Conservation (phyloP, 2,888 invertebrate genomes). For the Salticus scenicus region DNA sequence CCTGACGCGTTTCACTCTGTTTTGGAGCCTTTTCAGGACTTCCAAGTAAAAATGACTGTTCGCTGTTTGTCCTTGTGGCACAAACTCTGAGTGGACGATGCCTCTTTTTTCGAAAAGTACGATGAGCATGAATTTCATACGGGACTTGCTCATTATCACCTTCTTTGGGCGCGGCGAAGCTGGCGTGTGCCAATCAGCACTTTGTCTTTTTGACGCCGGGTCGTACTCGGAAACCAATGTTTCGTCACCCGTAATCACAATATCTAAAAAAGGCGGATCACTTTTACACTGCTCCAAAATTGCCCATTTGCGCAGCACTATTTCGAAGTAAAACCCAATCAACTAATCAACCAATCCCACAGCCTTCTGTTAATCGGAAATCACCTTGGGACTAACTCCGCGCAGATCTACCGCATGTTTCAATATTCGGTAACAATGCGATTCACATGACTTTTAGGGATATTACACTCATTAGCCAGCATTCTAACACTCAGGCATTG, state of each 20-base stretch:
- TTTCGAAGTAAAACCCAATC: too few relatives aligned
- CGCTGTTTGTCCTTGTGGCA: not conserved
- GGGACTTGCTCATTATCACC: not conserved
- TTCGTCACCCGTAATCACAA: not conserved
- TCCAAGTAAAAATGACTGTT: conserved; percentile 3
- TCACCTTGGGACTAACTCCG: too few relatives aligned
- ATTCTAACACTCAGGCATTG: too few relatives aligned
- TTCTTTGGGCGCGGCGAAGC: not conserved
- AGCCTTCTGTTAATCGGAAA: too few relatives aligned
- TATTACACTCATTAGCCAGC: too few relatives aligned
- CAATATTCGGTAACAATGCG: too few relatives aligned
- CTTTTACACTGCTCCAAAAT: not conserved
- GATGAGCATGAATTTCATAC: not conserved
- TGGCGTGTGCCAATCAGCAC: not conserved
- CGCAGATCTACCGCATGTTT: too few relatives aligned
- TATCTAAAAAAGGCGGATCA: not conserved
- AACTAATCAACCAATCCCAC: not conserved
- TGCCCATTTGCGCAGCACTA: too few relatives aligned
- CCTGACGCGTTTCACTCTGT: not conserved
- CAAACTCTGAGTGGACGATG: not conserved
- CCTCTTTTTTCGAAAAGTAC: not conserved
- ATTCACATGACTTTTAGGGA: too few relatives aligned
- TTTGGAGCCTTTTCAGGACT: not conserved
- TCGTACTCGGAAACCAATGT: not conserved
- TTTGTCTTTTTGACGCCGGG: not conserved